A percentile compares a stretch with the other conserved stretches of the same genome.
These are phyloP conservation scores for Scylla paramamosain DNA, from an alignment of 1,140 invertebrate genomes.

Conservation along the genomic window DNA sequence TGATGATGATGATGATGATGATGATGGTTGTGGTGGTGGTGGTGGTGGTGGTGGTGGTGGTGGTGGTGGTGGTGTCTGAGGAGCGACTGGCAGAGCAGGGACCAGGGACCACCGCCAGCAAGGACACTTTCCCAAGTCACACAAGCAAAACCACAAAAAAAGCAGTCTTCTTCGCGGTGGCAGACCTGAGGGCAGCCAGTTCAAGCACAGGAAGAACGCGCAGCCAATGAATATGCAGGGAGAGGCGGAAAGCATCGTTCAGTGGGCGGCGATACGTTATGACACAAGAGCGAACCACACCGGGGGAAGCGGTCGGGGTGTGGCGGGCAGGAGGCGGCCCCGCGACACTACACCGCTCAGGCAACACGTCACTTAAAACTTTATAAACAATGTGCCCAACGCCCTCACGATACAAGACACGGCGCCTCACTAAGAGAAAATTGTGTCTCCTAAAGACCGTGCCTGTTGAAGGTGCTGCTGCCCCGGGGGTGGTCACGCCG, in stretches of 20 bases:
- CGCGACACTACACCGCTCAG: constrained; percentile 21
- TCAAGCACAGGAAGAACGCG: background rate
- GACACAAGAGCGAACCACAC: background rate
- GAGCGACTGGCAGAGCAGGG: background rate
- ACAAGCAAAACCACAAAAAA: background rate
- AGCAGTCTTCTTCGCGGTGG: background rate
- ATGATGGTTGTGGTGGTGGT: background rate
- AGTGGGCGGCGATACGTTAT: constrained; percentile 42
- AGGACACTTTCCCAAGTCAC: background rate
- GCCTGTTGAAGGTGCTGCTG: background rate
- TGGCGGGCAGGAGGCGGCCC: background rate
- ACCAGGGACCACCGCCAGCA: background rate
- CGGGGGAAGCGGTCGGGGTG: background rate
- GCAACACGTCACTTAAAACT: constrained; percentile 56
- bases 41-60: background rate
- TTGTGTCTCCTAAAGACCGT: background rate
- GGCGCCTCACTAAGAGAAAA: background rate
- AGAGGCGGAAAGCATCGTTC: background rate
- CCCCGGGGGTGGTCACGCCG: background rate
- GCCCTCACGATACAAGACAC: constrained; percentile 1
- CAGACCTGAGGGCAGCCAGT: background rate
- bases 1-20: background rate
- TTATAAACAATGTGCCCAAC: constrained; percentile 46
- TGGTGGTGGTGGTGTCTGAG: background rate
- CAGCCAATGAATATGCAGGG: background rate